Evolutionary conservation across 2,888 invertebrate genomes (phyloP), one percentile per base, ranked within the genome.

Genomic region (Troilus luridus): DNA sequence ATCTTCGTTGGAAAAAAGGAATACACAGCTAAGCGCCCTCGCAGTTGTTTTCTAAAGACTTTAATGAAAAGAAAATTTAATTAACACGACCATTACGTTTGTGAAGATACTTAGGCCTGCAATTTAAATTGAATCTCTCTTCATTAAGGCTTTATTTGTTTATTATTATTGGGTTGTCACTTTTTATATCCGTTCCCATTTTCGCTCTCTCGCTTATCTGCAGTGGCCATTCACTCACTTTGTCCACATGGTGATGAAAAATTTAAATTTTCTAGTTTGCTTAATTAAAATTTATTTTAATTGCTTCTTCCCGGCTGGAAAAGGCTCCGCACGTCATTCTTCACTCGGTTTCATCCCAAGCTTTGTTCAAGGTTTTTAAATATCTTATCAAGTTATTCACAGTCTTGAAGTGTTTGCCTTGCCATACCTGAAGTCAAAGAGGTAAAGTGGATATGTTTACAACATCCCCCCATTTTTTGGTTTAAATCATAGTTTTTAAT

Each of bases 1-100:
- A 41, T 41, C 24, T 24, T 67, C 12, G n/a, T 6, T 9, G n/a
- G 7, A 10, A 24, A 14, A 67, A 17, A 41, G 41, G 17, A 41
- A 77, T 41, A 41, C 41, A 41, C 41, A 77, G 72, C 10, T 77
- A 41, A 77, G 9, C 72, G 72, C 41, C 10, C 41, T 8, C 72
- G 6, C 72, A 41, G 72, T 77, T 41, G 17, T 41, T 77, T 77
- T 77, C 72, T 77, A 77, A 77, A 77, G 72, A 77, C 17, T 19
- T 77, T 6, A 77, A 27, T 77, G 72, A 77, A 77, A 77, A 77
- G 72, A 77, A 77, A 77, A 27, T 41, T 77, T 77, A 77, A 77
- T 77, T 77, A 77, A 77, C 27, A 77, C 27, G 19, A 6, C 41
- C 72, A 41, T 77, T 77, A 77, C 72, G 17, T 27, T 77, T 27